A percentile compares a stretch with the other conserved stretches of the same genome.
phyloP scores from a whole-genome alignment of 2,888 invertebrate species.

The Philereme vetulata region DNA sequence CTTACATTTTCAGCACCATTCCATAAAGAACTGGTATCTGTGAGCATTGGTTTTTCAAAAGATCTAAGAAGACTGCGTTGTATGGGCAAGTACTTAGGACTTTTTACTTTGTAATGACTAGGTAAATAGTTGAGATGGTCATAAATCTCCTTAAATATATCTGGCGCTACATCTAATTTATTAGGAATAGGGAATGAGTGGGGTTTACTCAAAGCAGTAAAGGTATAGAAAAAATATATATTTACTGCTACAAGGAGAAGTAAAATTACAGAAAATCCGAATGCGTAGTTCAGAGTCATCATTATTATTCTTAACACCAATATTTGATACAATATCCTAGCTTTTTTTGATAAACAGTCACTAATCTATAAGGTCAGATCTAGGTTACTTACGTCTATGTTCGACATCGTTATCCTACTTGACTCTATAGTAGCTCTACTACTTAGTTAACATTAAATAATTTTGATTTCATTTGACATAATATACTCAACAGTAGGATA shows the following conservation, averaged over 20 bases:
- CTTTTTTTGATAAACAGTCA: constrained; percentile 5
- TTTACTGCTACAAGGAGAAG: constrained; percentile 70
- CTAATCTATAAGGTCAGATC: constrained; percentile 26
- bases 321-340: constrained; percentile 8
- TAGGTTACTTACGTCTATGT: constrained; percentile 7
- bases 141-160: constrained; percentile 65
- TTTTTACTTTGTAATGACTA: constrained; percentile 64
- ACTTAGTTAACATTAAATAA: too few relatives aligned
- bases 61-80: constrained; percentile 60
- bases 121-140: constrained; percentile 71
- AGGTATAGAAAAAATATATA: constrained; percentile 73
- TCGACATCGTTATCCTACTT: too few relatives aligned
- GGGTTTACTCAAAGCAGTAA: constrained; percentile 58
- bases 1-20: constrained; percentile 64
- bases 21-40: constrained; percentile 55
- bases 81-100: constrained; percentile 57
- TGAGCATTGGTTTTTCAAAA: constrained; percentile 65
- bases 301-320: constrained; percentile 28
- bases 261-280: constrained; percentile 71
- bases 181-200: constrained; percentile 54
- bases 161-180: constrained; percentile 57
- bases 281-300: constrained; percentile 78
- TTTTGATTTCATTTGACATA: not conserved
- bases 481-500: not conserved
- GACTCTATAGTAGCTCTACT: too few relatives aligned